These are phyloP conservation scores for Anthoptus insignis DNA, from an alignment of 2,888 invertebrate species.

Conservation along the genomic window DNA sequence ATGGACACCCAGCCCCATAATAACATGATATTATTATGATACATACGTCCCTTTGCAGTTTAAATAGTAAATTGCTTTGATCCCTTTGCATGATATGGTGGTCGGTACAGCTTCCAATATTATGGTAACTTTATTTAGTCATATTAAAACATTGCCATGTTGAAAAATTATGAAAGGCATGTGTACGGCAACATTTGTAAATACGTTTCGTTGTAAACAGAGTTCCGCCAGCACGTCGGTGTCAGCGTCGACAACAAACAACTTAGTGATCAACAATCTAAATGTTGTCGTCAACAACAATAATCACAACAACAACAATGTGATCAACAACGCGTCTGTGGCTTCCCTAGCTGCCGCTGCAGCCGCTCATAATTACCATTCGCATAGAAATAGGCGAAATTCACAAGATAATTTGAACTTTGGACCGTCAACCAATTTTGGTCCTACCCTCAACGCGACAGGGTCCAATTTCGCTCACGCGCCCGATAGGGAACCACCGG, in stretches of 20 bases:
- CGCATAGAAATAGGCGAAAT: slow-evolving; percentile 78
- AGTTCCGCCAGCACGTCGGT: slow-evolving; percentile 79
- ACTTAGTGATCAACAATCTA: slow-evolving; percentile 82
- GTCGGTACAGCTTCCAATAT: slow-evolving; percentile 3
- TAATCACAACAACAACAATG: slow-evolving; percentile 84
- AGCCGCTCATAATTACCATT: slow-evolving; percentile 81
- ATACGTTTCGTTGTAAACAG: too few relatives aligned
- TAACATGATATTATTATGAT: neutral
- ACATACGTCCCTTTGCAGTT: neutral
- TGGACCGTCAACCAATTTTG: slow-evolving; percentile 72
- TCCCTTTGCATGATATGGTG: slow-evolving; percentile 1
- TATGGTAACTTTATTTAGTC: neutral
- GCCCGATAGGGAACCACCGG: slow-evolving; percentile 75
- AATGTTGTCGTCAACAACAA: slow-evolving; percentile 85
- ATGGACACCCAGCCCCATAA: neutral
- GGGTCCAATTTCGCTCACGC: slow-evolving; percentile 75
- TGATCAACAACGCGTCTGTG: slow-evolving; percentile 83
- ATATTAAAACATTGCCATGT: neutral
- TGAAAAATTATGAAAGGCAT: slow-evolving; percentile 8
- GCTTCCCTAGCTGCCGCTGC: slow-evolving; percentile 83
- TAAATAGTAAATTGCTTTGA: neutral
- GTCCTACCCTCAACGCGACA: slow-evolving; percentile 79
- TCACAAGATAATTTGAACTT: slow-evolving; percentile 81
- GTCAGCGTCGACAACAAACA: slow-evolving; percentile 84
- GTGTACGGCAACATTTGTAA: slow-evolving; percentile 7